Evolutionary conservation across 2,888 invertebrate genomes (phyloP).

Genomic region (Lasioglossum pauxillum): DNA sequence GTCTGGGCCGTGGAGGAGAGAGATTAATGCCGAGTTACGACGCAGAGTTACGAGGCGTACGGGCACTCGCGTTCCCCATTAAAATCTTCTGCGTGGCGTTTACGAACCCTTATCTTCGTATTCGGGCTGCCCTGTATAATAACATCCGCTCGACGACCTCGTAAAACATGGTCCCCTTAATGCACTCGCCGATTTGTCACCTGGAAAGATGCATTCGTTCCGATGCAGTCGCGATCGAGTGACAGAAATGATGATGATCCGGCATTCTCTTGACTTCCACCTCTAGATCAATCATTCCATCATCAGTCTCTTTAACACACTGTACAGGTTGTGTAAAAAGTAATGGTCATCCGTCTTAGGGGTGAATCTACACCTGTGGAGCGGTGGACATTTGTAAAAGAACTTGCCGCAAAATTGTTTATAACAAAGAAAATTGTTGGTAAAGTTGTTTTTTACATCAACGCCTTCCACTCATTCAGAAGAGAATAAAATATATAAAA

Average conservation of each 20-base stretch:
- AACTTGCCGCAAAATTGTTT: no score
- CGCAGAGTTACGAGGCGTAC: slow-evolving; percentile 24
- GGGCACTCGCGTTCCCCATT: slow-evolving; percentile 24
- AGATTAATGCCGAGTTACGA: slow-evolving; percentile 23
- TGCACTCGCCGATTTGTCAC: not conserved
- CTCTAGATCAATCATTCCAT: no score
- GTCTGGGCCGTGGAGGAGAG: not conserved
- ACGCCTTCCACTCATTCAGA: no score
- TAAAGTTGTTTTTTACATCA: no score
- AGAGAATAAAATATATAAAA: no score
- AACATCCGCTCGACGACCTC: slow-evolving; percentile 9
- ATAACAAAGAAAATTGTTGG: no score
- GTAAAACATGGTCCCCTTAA: not conserved
- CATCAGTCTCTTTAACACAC: no score
- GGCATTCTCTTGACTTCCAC: not conserved
- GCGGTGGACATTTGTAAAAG: no score
- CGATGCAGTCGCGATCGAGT: not conserved
- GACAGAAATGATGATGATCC: no score
- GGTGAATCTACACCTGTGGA: no score
- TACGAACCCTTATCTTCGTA: slow-evolving; percentile 18
- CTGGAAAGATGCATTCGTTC: not conserved
- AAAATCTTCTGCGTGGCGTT: slow-evolving; percentile 40
- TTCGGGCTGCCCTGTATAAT: not conserved
- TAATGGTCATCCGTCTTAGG: no score
- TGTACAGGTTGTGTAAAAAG: no score